Conservation (phyloP, 1,140 invertebrate species). For the Drosophila kanapiae region DNA sequence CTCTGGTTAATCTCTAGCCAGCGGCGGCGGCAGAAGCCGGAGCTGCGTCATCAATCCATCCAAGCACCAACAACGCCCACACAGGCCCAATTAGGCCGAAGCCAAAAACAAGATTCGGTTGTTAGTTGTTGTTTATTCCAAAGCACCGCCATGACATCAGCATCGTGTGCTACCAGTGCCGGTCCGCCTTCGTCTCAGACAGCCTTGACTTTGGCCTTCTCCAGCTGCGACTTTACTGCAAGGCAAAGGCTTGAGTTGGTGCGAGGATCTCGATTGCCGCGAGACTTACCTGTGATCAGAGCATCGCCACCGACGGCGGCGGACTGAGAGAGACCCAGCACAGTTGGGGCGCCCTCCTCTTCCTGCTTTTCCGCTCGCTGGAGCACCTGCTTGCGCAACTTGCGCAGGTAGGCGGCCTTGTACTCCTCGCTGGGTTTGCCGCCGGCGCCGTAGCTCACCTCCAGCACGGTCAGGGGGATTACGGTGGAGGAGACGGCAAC, state of each 20-base stretch:
- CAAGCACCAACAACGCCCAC: constrained; percentile 18
- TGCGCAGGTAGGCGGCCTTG: constrained; percentile 79
- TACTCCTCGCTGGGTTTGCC: constrained; percentile 82
- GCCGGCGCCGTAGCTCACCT: constrained; percentile 85
- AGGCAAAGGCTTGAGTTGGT: background rate
- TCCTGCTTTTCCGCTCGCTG: constrained; percentile 37
- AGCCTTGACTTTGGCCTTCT: constrained; percentile 70
- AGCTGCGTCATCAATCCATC: constrained; percentile 28
- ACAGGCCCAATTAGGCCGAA: constrained; percentile 27
- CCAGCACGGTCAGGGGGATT: constrained; percentile 88
- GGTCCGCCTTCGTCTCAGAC: constrained; percentile 29
- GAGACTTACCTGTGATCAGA: constrained; percentile 59
- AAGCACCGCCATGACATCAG: constrained; percentile 37
- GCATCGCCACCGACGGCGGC: constrained; percentile 49
- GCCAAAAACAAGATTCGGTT: constrained; percentile 49
- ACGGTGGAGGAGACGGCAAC: constrained; percentile 89
- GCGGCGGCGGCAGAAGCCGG: background rate
- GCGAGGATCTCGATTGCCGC: too few species aligned
- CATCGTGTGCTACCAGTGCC: constrained; percentile 10
- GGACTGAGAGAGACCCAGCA: constrained; percentile 25
- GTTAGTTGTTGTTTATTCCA: constrained; percentile 19
- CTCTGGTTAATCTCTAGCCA: background rate
- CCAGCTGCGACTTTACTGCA: constrained; percentile 62
- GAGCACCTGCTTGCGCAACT: constrained; percentile 78
- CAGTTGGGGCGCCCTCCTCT: constrained; percentile 10